These are phyloP conservation scores for Choreutis nemorana DNA, from an alignment of 2,888 invertebrate genomes.

Conservation along the genomic window DNA sequence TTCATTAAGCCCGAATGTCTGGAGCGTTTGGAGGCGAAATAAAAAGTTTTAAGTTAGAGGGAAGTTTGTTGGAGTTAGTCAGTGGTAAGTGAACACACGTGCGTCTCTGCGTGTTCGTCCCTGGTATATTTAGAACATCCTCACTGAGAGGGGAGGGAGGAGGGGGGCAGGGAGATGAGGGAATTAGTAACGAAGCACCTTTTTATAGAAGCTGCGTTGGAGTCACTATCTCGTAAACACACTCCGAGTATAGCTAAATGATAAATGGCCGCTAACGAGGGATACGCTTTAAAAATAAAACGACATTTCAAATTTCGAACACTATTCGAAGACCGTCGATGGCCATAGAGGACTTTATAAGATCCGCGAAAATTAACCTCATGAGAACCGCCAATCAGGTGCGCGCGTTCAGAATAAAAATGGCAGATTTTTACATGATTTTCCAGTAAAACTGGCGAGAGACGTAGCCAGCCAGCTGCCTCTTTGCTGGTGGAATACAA, in stretches of 20 bases:
- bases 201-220: slow-evolving; percentile 55
- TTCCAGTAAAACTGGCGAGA: slow-evolving; percentile 54
- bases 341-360: slow-evolving; percentile 30
- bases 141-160: slow-evolving; percentile 23
- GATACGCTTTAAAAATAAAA: slow-evolving; percentile 6
- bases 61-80: slow-evolving; percentile 32
- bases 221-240: slow-evolving; percentile 36
- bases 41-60: neutral
- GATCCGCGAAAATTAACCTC: slow-evolving; percentile 57
- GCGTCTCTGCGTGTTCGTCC: slow-evolving; percentile 46
- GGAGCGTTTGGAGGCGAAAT: neutral
- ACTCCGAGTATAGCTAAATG: slow-evolving; percentile 25
- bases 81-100: slow-evolving; percentile 57
- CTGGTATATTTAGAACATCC: slow-evolving; percentile 50
- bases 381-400: slow-evolving; percentile 59
- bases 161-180: slow-evolving; percentile 11
- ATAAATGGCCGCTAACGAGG: slow-evolving; percentile 31
- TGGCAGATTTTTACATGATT: slow-evolving; percentile 60
- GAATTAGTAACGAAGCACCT: slow-evolving; percentile 51
- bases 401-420: slow-evolving; percentile 56
- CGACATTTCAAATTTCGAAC: slow-evolving; percentile 7
- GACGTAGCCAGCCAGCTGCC: slow-evolving; percentile 44
- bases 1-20: slow-evolving; percentile 3
- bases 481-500: slow-evolving; percentile 50
- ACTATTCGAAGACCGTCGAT: slow-evolving; percentile 6